Evolutionary conservation across 2,113 vertebrate genomes (phyloP), one percentile per base, ranked within the genome.

Genomic region (Empidonax alnorum): DNA sequence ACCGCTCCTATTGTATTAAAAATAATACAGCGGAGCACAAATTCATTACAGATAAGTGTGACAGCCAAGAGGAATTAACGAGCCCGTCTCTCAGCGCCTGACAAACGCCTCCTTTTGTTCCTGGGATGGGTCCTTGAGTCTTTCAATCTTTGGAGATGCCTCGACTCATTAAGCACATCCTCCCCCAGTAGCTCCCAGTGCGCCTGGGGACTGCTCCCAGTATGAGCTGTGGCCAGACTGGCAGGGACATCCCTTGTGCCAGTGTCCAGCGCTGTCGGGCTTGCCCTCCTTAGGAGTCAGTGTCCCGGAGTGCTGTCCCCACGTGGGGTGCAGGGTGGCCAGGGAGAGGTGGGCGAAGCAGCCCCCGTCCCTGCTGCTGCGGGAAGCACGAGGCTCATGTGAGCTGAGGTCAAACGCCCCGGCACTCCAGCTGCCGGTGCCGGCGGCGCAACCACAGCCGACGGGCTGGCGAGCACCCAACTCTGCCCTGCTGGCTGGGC

Each of bases 1-100:
- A 95, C 94, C 63, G 78, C 89, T 97, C 90, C 94, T 95, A 92
- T 95, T 96, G 95, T 97, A 97, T 97, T 96, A 97, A 97, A 97
- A 97, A 97, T 97, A 97, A 97, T 97, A 95, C 94, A 97, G 94
- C 83, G n/a, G 91, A 97, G 94, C 94, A 94, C 94, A 96, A 97
- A 97, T 96, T 97, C 96, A 95, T 97, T 96, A 95, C 95, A 95
- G 96, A 95, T 96, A 94, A 95, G 94, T 94, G 95, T 96, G 95
- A 96, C 96, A 97, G 96, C 94, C 94, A 91, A 93, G 95, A 92
- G 87, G 95, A 96, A 97, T 95, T 95, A 95, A 97, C 94, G 85
- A 96, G 96, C 91, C 95, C 91, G 78, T 97, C 95, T 94, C 95
- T 94, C 95, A 96, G 92, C 35, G 90, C 94, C 92, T 96, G 97